Percentiles rank a stretch among this genome's conserved stretches.
Conservation (phyloP, 2,888 invertebrate genomes). For the Matsumyia berberina region DNA sequence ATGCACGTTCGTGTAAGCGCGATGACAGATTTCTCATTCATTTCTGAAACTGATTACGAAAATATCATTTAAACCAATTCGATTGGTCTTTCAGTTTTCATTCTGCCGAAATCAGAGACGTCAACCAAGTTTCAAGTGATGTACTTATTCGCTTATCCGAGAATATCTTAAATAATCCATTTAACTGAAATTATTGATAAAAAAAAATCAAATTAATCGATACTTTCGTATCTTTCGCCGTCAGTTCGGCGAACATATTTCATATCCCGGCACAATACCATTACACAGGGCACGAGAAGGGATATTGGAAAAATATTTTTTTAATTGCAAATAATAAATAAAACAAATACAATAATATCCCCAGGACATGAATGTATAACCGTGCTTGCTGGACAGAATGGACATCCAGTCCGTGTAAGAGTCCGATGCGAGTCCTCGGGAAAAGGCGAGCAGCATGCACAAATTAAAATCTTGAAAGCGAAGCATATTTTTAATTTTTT, state of each 20-base stretch:
- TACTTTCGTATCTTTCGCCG: constrained; percentile 4
- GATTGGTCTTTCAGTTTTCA: not conserved
- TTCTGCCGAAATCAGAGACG: not conserved
- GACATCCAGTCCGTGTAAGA: not conserved
- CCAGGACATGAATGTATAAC: not conserved
- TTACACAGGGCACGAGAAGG: not conserved
- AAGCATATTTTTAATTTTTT: constrained; percentile 7
- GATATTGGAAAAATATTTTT: constrained; percentile 44
- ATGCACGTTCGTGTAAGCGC: no score
- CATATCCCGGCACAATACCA: not conserved
- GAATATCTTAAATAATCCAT: not conserved
- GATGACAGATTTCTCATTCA: not conserved
- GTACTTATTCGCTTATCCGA: no score
- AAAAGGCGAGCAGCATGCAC: constrained; percentile 31
- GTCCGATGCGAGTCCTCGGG: not conserved
- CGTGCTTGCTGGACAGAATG: not conserved
- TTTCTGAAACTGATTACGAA: not conserved
- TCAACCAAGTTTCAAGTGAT: not conserved
- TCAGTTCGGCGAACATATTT: constrained; percentile 1
- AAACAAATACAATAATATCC: constrained; percentile 4
- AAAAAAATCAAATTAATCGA: constrained; percentile 24
- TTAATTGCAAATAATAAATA: constrained; percentile 39
- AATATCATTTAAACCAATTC: no score
- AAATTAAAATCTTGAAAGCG: constrained; percentile 52
- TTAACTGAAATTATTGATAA: not conserved